A percentile compares a stretch with the other conserved stretches of the same genome.
Evolutionary conservation across 2,888 invertebrate species (phyloP).

Genomic region (Oscheius onirici): DNA sequence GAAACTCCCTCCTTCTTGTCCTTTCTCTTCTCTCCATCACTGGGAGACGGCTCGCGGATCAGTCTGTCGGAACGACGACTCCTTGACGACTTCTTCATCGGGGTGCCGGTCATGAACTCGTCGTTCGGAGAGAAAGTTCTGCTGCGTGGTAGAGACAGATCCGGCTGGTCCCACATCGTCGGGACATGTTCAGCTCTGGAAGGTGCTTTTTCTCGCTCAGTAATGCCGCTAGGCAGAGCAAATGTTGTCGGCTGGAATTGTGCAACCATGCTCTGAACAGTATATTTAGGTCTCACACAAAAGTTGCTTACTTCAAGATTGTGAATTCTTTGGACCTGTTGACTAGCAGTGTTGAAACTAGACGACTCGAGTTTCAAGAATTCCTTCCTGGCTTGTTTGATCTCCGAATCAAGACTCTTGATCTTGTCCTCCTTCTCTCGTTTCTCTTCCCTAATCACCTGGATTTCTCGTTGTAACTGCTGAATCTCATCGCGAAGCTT

Average conservation of each 20-base stretch:
- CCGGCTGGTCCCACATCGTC: conserved; percentile 44
- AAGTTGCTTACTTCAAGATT: conserved; percentile 8
- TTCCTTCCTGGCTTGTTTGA: conserved; percentile 41
- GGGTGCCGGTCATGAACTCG: conserved; percentile 9
- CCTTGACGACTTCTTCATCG: conserved; percentile 28
- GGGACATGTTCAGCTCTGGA: conserved; percentile 21
- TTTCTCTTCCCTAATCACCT: conserved; percentile 29
- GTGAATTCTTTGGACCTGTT: conserved; percentile 40
- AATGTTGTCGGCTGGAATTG: neutral
- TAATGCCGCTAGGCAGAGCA: neutral
- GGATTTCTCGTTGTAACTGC: conserved; percentile 36
- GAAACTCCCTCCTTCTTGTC: conserved; percentile 33
- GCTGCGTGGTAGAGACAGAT: conserved; percentile 10
- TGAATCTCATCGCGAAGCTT: conserved; percentile 38
- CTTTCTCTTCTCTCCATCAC: conserved; percentile 44
- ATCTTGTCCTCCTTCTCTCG: conserved; percentile 46
- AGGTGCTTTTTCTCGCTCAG: conserved; percentile 22
- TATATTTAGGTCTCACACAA: neutral
- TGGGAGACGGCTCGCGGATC: conserved; percentile 39
- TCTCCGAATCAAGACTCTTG: conserved; percentile 40
- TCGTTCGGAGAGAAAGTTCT: conserved; percentile 35
- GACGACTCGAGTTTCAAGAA: conserved; percentile 47
- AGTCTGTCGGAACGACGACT: conserved; percentile 38
- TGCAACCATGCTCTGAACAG: neutral
- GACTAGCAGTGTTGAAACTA: conserved; percentile 48